Evolutionary conservation across 2,797 vertebrate genomes (phyloP), one percentile per base, ranked within the genome.

Genomic region (Sternarchorhynchus goeldii): DNA sequence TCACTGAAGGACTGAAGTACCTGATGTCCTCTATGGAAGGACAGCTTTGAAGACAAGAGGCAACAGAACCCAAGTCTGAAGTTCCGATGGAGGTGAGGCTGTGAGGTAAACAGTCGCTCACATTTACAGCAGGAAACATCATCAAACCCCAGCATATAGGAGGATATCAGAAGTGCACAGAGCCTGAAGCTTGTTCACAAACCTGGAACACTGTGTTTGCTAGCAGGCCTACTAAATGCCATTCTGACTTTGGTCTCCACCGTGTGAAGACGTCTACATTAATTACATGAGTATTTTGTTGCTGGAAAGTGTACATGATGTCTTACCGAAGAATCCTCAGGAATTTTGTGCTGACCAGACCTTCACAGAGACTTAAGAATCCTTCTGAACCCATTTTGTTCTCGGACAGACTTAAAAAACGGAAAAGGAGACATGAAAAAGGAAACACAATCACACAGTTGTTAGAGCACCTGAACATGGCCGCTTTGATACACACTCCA

Each of bases 301-400:
- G 18, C 2, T 3, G n/a, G n/a, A 16, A 25, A 20, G 10, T 34
- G 57, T 79, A 20, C 39, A 55, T 20, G 16, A 14, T 45, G 53
- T 45, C 95, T 94, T 91, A 97, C 96, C 94, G 83, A 0, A 97
- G 88, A 83, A 84, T 94, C 59, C 72, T 91, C 79, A 98, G 94
- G 36, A 73, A 88, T 4, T 87, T 87, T 77, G 94, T 84, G 75
- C 71, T 74, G 0, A 58, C 88, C 83, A 96, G 85, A 12, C 87
- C 89, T 77, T 83, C 8, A 0, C 93, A 89, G 18, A 91, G 83
- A 59, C 69, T 86, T 18, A 2, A 36, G 7, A 92, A 78, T 0
- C 92, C 92, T 73, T 86, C 76, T 1, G 34, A 14, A 1, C 91
- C 91, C 16, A 97, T 84, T 4, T 0, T 1, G 83, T 97, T 97